phyloP scores from a whole-genome alignment of 2,888 invertebrate species.

The Oxystoma pomonae region DNA sequence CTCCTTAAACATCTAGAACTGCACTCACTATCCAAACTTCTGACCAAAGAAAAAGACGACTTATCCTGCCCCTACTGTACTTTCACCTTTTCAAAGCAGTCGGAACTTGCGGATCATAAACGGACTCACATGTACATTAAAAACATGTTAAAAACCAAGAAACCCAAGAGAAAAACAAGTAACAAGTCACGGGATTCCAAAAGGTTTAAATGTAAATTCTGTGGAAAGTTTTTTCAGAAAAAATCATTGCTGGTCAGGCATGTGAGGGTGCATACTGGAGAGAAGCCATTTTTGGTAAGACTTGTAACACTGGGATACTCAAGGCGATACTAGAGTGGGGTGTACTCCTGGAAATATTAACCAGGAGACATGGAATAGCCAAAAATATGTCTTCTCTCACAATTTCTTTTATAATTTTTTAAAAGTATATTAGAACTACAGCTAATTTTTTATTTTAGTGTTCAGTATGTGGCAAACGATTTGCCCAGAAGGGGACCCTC shows the following conservation, averaged over 20 bases:
- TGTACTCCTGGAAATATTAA: too few species aligned
- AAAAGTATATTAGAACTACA: too few species aligned
- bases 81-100: background rate
- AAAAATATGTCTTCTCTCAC: too few species aligned
- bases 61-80: background rate
- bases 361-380: too few species aligned
- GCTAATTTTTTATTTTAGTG: constrained; percentile 49
- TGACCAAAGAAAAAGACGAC: background rate
- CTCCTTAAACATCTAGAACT: constrained; percentile 47
- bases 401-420: too few species aligned
- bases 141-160: constrained; percentile 30
- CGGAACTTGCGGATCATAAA: background rate
- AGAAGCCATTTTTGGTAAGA: constrained; percentile 55
- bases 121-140: constrained; percentile 31
- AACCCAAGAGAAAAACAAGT: constrained; percentile 16
- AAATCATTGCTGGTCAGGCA: constrained; percentile 62
- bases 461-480: constrained; percentile 55
- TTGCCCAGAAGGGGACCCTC: constrained; percentile 63
- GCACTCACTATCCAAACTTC: constrained; percentile 15
- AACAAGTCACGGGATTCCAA: constrained; percentile 23
- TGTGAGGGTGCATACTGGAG: constrained; percentile 62
- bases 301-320: too few species aligned
- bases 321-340: too few species aligned
- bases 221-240: constrained; percentile 55
- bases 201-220: constrained; percentile 49